Percentiles rank a stretch among this genome's conserved stretches.
These are phyloP conservation scores for Odobenus rosmarus DNA, from an alignment of 2,113 vertebrate species.

Conservation along the genomic window DNA sequence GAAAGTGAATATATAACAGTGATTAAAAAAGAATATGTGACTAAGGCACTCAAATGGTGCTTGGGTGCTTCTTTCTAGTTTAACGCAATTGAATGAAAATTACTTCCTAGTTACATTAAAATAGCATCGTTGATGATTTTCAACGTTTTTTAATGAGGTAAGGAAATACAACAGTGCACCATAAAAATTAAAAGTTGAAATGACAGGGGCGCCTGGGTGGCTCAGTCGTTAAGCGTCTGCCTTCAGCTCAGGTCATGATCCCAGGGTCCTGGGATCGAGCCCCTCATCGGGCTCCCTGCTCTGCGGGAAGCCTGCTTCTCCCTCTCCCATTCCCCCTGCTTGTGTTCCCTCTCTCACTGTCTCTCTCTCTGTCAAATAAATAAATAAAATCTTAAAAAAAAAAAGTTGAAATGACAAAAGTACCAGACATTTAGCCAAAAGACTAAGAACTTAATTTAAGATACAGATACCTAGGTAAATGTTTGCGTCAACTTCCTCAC, in stretches of 20 bases:
- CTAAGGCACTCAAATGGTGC: not conserved
- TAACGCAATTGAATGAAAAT: slow-evolving; percentile 19
- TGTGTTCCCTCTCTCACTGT: no score
- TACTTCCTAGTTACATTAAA: slow-evolving; percentile 44
- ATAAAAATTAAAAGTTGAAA: not conserved
- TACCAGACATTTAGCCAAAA: slow-evolving; percentile 26
- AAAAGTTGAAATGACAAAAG: not conserved
- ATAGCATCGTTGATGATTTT: slow-evolving; percentile 44
- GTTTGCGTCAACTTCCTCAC: not conserved
- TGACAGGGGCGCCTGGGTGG: not conserved
- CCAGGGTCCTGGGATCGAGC: no score
- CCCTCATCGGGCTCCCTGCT: no score
- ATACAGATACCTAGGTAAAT: not conserved
- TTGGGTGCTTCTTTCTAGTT: not conserved
- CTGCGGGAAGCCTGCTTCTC: no score
- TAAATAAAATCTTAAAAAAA: not conserved
- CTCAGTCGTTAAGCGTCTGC: no score
- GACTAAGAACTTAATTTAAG: slow-evolving; percentile 58
- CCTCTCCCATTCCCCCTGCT: no score
- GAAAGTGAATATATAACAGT: slow-evolving; percentile 40
- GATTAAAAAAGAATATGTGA: slow-evolving; percentile 58
- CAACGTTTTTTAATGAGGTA: not conserved
- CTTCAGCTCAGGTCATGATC: no score
- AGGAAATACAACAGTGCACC: not conserved
- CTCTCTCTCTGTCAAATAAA: no score